Base-by-base conservation (phyloP, 2,888 invertebrate genomes). In the Vesta saturnalis region DNA sequence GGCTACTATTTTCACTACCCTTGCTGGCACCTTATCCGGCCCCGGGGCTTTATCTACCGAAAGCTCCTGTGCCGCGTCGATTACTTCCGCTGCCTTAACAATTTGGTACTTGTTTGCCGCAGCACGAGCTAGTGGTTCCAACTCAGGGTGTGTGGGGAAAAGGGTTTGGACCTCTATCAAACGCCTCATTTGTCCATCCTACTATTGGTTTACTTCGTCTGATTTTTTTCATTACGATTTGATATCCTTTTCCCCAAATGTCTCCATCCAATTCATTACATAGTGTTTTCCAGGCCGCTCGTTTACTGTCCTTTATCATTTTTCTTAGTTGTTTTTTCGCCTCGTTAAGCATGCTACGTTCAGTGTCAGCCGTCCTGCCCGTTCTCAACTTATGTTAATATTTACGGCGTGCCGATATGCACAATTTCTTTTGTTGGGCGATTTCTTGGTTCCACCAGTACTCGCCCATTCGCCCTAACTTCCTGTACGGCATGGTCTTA, bases 211-310 rank as follows among this genome's bases (percentile, higher is more conserved):
- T 39, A 2, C 2, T 1, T n/a, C 39, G 8, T n/a, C 8, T 39
- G 2, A 39, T 39, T n/a, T 14, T 49, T 52, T 19, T 19, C 43
- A 21, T 21, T 19, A 52, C 52, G 19, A 52, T 52, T n/a, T 52
- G 52, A 18, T 52, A 19, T 19, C 52, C 52, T 18, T 52, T 52
- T 4, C 52, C 52, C 52, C 52, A 52, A 8, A 52, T 21, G 2
- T 52, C 52, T 16, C n/a, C 1, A 12, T 52, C 52, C 6, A 52
- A 19, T 2, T 52, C 19, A 4, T n/a, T 6, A 19, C 52, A 52
- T 52, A 52, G 19, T 1, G 12, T 12, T 18, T 19, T 19, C 52
- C 52, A 52, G 14, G 16, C 47, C 16, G 16, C 16, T 16, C 15
- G 12, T 15, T 47, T 47, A n/a, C 16, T 8, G 16, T 47, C 15